Conservation (phyloP, 2,797 vertebrate species). For the Allobates femoralis region DNA sequence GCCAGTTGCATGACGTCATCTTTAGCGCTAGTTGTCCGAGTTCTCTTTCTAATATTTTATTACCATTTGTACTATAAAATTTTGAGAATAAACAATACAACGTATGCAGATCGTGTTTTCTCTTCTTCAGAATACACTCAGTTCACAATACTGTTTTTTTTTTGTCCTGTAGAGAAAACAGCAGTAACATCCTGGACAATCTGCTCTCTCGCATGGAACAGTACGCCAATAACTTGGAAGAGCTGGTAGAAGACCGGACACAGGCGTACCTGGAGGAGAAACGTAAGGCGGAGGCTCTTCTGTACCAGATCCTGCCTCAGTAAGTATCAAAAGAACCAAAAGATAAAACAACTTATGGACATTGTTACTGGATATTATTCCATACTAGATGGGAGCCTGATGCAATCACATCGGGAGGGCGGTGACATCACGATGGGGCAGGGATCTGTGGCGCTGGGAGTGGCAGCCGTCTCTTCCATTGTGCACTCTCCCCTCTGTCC, state of each 20-base stretch:
- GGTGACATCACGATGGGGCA: no score
- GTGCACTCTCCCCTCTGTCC: no score
- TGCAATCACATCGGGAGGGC: no score
- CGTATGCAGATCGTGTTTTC: not conserved
- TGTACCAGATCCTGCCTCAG: slow-evolving; percentile 96
- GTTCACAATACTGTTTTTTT: not conserved
- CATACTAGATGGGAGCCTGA: no score
- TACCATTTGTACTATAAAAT: not conserved
- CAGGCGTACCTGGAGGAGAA: slow-evolving; percentile 96
- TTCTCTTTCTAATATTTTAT: not conserved
- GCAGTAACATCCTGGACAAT: slow-evolving; percentile 93
- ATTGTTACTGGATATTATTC: no score
- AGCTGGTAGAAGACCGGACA: slow-evolving; percentile 91
- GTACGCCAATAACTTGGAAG: slow-evolving; percentile 95
- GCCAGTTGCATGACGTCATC: no score
- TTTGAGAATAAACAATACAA: not conserved
- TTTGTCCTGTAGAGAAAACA: slow-evolving; percentile 78
- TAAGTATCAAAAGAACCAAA: slow-evolving; percentile 75
- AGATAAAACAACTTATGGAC: not conserved
- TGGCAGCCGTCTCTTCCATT: no score
- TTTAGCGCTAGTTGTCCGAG: no score
- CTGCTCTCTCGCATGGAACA: slow-evolving; percentile 95
- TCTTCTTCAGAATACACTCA: not conserved
- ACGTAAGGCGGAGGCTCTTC: slow-evolving; percentile 88
- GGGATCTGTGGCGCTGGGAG: no score